These are phyloP conservation scores for Adelosebastes latens DNA, from an alignment of 2,797 vertebrate species.

Conservation along the genomic window DNA sequence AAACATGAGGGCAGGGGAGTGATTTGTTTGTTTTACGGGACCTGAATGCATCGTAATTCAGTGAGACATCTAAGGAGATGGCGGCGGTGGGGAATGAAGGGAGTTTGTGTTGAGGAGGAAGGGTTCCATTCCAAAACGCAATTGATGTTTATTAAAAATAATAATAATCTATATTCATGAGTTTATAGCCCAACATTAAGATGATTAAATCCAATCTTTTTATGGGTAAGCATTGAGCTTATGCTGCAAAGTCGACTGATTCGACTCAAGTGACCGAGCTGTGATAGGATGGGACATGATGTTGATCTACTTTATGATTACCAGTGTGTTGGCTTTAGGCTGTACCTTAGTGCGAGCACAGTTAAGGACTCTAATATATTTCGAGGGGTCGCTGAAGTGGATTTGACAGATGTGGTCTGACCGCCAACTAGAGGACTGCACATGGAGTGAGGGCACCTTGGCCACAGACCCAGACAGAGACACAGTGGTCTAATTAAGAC, in stretches of 20 bases:
- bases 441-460: constrained; percentile 45
- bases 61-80: constrained; percentile 18
- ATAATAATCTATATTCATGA: constrained; percentile 20
- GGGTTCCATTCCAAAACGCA: constrained; percentile 15
- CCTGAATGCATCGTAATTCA: constrained; percentile 61
- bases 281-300: constrained; percentile 6
- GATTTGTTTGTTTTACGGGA: constrained; percentile 72
- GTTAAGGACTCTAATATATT: constrained; percentile 31
- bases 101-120: constrained; percentile 17
- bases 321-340: background rate
- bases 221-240: background rate
- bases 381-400: background rate
- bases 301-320: constrained; percentile 22
- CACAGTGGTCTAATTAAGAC: constrained; percentile 68
- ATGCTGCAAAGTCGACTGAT: background rate
- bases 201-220: constrained; percentile 31
- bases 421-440: constrained; percentile 10
- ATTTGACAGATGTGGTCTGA: constrained; percentile 54
- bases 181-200: constrained; percentile 30
- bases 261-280: background rate
- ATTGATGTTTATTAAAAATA: constrained; percentile 40
- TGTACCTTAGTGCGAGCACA: constrained; percentile 12
- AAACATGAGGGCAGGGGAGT: constrained; percentile 57
- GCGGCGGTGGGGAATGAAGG: background rate
- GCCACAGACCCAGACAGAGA: constrained; percentile 60